Evolutionary conservation across 2,888 invertebrate genomes (phyloP).

Genomic region (Belgica antarctica): DNA sequence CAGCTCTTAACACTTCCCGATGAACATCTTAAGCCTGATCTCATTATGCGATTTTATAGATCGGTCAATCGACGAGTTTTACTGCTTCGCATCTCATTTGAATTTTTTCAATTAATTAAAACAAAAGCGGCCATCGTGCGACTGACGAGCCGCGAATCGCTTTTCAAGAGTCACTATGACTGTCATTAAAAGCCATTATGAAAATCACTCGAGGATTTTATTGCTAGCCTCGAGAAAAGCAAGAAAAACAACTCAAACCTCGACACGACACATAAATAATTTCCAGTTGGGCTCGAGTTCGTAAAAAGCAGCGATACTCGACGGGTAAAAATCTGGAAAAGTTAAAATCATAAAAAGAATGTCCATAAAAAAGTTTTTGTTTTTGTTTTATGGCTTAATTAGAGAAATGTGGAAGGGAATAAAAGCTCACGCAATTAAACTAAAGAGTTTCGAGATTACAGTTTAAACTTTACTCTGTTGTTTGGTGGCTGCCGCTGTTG

Average conservation of each 20-base stretch:
- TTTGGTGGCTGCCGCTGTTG: not conserved
- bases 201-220: constrained; percentile 41
- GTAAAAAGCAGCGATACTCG: not conserved
- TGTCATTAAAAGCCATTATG: constrained; percentile 37
- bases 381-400: constrained; percentile 44
- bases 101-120: constrained; percentile 24
- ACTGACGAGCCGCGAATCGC: too few relatives aligned
- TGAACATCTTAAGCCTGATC: not conserved
- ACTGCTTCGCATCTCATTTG: constrained; percentile 16
- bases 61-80: constrained; percentile 18
- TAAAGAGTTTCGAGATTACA: constrained; percentile 33
- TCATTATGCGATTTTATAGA: constrained; percentile 35
- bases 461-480: too few relatives aligned
- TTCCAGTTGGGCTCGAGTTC: constrained; percentile 10
- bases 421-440: constrained; percentile 35
- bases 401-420: constrained; percentile 36
- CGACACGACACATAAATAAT: constrained; percentile 27
- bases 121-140: not conserved
- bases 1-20: not conserved
- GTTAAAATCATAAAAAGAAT: constrained; percentile 20
- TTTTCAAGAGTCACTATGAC: too few relatives aligned
- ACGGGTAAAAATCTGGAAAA: constrained; percentile 5
- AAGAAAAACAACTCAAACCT: not conserved
- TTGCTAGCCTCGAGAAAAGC: not conserved
- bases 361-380: constrained; percentile 31